Evolutionary conservation across 37 sponge, comb jelly and placozoan genomes (phyloP), one percentile per base, ranked within the genome.

Genomic region (Halichondria panicea): DNA sequence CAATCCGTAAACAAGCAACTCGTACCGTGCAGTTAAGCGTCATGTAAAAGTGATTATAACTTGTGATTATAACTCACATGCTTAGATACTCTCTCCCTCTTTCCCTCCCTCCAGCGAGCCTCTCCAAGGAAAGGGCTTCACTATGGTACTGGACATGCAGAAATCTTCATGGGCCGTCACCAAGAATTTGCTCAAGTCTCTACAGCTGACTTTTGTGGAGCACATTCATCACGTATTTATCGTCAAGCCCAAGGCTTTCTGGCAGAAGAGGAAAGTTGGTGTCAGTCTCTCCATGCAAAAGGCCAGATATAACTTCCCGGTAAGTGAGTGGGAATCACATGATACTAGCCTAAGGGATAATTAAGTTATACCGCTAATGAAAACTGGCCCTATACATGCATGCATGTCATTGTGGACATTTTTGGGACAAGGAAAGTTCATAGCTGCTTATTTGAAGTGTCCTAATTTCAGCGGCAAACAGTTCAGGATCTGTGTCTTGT

Each of bases 131-230:
- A 60, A 68, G 55, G 80, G 84, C 31, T 89, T 72, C 68, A 83
- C 89, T 11, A 34, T 89, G 1, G 24, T 89, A 0, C 40, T 89
- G 34, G 89, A 89, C 52, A 54, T 62, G 28, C 41, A 80, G 31
- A 33, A 73, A 4, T 63, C 55, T 1, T 33, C 78, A 19, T 83
- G 79, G 80, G 28, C 48, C 33, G 48, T 58, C 43, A 79, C 65
- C 39, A 77, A 89, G 27, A 44, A 43, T 9, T 69, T 65, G 1
- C 61, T 89, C 63, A 83, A 83, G 34, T 34, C 75, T 6, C 57
- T 89, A 13, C 84, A 83, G 73, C 48, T 88, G 60, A 82, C 83
- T 12, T 88, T 88, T 72, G 75, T 69, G 22, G 83, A 88, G 38
- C 79, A 88, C 43, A 55, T 82, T 22, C 45, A 55, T 38, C 89